Evolutionary conservation across 2,888 invertebrate species (phyloP), one percentile per base, ranked within the genome.

Genomic region (Linyphia triangularis): DNA sequence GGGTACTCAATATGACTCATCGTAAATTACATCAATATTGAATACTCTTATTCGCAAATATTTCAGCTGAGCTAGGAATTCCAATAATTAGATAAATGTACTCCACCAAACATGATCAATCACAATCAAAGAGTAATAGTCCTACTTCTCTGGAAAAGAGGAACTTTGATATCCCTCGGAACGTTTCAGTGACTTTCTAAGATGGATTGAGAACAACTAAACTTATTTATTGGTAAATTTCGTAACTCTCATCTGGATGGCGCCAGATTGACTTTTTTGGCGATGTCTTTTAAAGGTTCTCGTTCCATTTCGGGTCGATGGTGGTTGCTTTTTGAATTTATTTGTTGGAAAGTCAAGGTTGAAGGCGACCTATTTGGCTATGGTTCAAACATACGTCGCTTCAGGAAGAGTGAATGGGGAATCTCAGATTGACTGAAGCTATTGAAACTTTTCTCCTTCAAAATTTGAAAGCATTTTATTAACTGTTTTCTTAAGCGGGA

Each of bases 191-290:
- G 33, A 40, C 77, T 63, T 77, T 30, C 33, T 33, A 33, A 40
- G 37, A n/a, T 26, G n/a, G 61, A 37, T 22, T 19, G 13, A 26
- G 51, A 67, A 37, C 63, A 77, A 79, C 43, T 30, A 51, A 67
- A 79, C 40, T 79, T 79, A 61, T 59, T 24, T 75, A 67, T 67
- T 67, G 78, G 28, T 67, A 33, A 33, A 22, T 75, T 75, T 33
- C n/a, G 13, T 22, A 40, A 16, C 40, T 67, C 16, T n/a, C 19
- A n/a, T n/a, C n/a, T n/a, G n/a, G n/a, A n/a, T 28, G 78, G 78
- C 78, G 78, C 78, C 78, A 22, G 22, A 67, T 65, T 51, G 22
- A 79, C 67, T 79, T 79, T 22, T 61, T 65, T 67, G 65, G 67
- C 67, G 78, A 43, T 67, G 37, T 57, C 40, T 28, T 73, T 73